phyloP scores from a whole-genome alignment of 2,888 invertebrate species.

The Eledona agricola region DNA sequence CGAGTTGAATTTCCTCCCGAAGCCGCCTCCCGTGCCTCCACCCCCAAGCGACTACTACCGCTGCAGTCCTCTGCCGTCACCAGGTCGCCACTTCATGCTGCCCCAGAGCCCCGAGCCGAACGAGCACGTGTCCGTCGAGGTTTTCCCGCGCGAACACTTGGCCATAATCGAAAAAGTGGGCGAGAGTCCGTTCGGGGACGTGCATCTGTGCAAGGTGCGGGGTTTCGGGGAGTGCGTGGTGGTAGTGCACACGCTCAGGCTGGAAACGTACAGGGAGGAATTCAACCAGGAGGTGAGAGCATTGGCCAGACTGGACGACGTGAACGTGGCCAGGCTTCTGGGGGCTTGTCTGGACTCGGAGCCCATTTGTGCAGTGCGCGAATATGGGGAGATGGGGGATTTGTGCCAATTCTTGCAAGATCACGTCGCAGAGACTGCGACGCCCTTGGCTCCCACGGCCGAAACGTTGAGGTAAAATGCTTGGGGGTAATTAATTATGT shows the following conservation, averaged over 20 bases:
- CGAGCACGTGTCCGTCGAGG: constrained; percentile 64
- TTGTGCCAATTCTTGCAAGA: constrained; percentile 85
- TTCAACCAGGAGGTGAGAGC: constrained; percentile 78
- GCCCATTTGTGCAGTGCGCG: constrained; percentile 79
- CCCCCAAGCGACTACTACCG: constrained; percentile 76
- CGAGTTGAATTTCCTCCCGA: constrained; percentile 67
- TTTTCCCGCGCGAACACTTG: constrained; percentile 77
- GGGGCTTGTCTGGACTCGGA: constrained; percentile 78
- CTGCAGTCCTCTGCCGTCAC: constrained; percentile 51
- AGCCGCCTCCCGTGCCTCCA: constrained; percentile 73
- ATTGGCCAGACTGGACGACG: constrained; percentile 74
- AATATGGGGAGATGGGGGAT: constrained; percentile 81
- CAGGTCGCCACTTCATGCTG: constrained; percentile 57
- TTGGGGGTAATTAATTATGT: constrained; percentile 7
- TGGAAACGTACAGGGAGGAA: constrained; percentile 71
- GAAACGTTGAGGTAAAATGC: constrained; percentile 74
- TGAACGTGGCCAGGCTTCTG: constrained; percentile 76
- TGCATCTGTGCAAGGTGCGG: constrained; percentile 72
- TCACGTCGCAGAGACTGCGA: constrained; percentile 78
- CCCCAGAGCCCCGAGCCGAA: constrained; percentile 61
- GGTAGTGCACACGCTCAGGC: constrained; percentile 76
- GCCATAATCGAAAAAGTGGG: constrained; percentile 80
- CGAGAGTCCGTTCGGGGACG: constrained; percentile 79
- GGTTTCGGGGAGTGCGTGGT: constrained; percentile 65
- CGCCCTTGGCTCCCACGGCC: constrained; percentile 69